phyloP scores from a whole-genome alignment of 2,888 invertebrate genomes.

The Pammene aurita region DNA sequence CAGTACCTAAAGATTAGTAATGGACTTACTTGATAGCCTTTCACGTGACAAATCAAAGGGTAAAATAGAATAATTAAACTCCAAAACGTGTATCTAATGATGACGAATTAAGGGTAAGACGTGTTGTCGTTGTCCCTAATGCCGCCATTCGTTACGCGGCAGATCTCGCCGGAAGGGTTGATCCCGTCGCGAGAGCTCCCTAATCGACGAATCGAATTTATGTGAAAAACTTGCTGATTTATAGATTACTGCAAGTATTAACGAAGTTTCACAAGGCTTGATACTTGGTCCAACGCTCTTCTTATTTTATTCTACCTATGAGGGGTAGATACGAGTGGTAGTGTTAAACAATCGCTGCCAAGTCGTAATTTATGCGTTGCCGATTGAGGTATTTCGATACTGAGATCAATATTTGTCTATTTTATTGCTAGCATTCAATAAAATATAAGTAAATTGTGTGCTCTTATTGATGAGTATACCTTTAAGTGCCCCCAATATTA shows the following conservation, averaged over 20 bases:
- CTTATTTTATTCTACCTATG: not conserved
- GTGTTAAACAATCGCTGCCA: too few species aligned
- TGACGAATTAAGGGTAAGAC: slow-evolving; percentile 14
- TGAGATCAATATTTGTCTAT: too few species aligned
- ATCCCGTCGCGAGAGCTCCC: slow-evolving; percentile 13
- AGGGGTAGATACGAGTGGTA: too few species aligned
- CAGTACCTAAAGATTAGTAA: not conserved
- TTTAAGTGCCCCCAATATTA: too few species aligned
- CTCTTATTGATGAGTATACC: too few species aligned
- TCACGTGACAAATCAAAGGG: not conserved
- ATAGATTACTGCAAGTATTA: slow-evolving; percentile 8
- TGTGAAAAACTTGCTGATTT: slow-evolving; percentile 28
- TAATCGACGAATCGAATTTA: slow-evolving; percentile 13
- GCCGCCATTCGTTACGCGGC: slow-evolving; percentile 25
- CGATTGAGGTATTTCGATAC: too few species aligned
- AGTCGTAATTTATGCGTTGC: too few species aligned
- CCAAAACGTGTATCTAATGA: slow-evolving; percentile 4
- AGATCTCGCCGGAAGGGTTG: slow-evolving; percentile 26
- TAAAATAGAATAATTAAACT: not conserved
- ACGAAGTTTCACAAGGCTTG: not conserved
- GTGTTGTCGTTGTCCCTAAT: slow-evolving; percentile 14
- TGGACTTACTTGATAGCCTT: not conserved
- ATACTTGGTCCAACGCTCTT: not conserved
- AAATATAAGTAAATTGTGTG: too few species aligned
- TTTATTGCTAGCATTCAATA: too few species aligned